Conservation (phyloP, 1,140 invertebrate genomes). For the Hestina assimilis region DNA sequence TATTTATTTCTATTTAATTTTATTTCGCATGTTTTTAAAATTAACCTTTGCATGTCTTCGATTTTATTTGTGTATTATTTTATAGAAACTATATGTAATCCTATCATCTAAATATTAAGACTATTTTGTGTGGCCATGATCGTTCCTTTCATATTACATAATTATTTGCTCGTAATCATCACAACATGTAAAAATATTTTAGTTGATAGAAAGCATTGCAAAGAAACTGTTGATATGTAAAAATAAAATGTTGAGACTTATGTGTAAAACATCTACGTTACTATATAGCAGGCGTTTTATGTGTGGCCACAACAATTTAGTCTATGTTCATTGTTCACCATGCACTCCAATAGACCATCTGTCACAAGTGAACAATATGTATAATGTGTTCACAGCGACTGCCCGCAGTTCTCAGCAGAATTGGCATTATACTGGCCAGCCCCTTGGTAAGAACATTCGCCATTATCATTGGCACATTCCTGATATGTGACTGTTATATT, state of each 20-base stretch:
- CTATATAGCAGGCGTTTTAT: constrained; percentile 28
- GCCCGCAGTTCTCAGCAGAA: constrained; percentile 93
- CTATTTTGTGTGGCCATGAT: constrained; percentile 72
- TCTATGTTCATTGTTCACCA: constrained; percentile 66
- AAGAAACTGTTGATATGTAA: constrained; percentile 38
- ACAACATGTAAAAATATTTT: constrained; percentile 3
- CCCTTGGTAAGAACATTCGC: constrained; percentile 90
- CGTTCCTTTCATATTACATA: constrained; percentile 23
- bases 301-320: constrained; percentile 73
- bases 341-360: constrained; percentile 68
- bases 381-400: constrained; percentile 89
- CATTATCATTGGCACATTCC: constrained; percentile 72
- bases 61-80: constrained; percentile 12
- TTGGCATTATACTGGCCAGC: constrained; percentile 95
- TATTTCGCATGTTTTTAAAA: constrained; percentile 45
- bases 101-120: constrained; percentile 35
- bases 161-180: constrained; percentile 9
- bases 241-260: constrained; percentile 4
- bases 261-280: constrained; percentile 16
- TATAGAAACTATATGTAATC: constrained; percentile 10
- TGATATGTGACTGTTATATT: constrained; percentile 59
- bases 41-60: constrained; percentile 15
- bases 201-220: constrained; percentile 70
- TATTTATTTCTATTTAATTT: constrained; percentile 33
- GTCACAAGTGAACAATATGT: constrained; percentile 76